Base-by-base conservation (phyloP, 1,140 invertebrate species). In the Colletes gigas region DNA sequence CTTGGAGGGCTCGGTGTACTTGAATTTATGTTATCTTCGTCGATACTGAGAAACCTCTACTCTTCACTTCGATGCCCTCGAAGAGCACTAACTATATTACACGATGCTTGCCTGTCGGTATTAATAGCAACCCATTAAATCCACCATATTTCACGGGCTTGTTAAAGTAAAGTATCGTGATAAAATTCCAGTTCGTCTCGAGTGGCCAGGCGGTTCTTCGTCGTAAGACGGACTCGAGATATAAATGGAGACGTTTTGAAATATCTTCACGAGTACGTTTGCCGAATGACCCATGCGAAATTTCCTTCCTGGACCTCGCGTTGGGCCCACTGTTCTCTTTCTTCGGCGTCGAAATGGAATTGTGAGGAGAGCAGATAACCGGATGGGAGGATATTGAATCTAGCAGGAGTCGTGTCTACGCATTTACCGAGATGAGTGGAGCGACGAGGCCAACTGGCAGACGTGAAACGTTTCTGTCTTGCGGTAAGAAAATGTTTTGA, bases 341-440 rank as follows among this genome's bases (percentile, higher is more conserved):
- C 44, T 30, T 41, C 41, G 50, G 50, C 8, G 17, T 41, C 9
- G 30, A 55, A 63, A 81, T 69, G 59, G 72, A 76, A 81, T 63
- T 74, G 66, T 44, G 17, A 17, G 65, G 59, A 41, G 63, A 73
- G 50, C 57, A n/a, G 66, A 50, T 63, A 81, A 81, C 66, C 74
- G 41, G 60, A 78, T 57, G 59, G 67, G 52, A 14, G 21, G 80
- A 77, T 81, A 81, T 77, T 77, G 80, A 77, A 81, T 77, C 59
- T 47, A 41, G 14, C 66, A 0, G 59, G 50, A 77, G 21, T 70
- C 72, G 44, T 63, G 74, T 78, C 67, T 71, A 82, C 74, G 80
- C 74, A 66, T 78, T 77, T 17, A 41, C 7, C 9, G 72, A 4
- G 70, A 60, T 44, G 10, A 76, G n/a, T 30, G 19, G 15, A 60